phyloP scores from a whole-genome alignment of 2,888 invertebrate genomes.

The Slavum lentiscoides region DNA sequence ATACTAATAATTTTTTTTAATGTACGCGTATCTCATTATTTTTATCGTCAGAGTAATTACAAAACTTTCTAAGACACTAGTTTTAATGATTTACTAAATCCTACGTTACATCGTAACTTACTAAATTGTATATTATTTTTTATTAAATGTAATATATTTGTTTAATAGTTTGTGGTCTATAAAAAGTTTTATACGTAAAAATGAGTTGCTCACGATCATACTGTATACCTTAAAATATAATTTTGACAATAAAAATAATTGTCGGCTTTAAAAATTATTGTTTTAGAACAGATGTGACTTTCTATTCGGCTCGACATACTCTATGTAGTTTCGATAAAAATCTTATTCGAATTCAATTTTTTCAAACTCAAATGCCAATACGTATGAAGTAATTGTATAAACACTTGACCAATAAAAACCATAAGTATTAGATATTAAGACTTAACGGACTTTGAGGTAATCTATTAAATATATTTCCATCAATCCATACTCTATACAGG shows the following conservation, averaged over 20 bases:
- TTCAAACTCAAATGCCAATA: not conserved
- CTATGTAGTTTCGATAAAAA: not conserved
- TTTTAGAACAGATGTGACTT: slow-evolving; percentile 1
- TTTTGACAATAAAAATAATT: not conserved
- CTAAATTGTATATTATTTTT: no score
- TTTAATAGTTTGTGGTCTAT: no score
- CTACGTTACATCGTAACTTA: no score
- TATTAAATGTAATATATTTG: no score
- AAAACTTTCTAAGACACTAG: no score
- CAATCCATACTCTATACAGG: no score
- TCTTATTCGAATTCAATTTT: not conserved
- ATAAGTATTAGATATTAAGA: not conserved
- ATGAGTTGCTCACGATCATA: not conserved
- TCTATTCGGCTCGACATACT: not conserved
- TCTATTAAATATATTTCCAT: no score
- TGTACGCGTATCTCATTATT: no score
- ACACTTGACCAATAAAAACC: not conserved
- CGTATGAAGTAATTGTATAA: not conserved
- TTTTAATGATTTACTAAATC: no score
- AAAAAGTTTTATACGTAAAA: not conserved
- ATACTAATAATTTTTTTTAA: no score
- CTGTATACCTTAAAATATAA: not conserved
- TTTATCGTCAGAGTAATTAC: no score
- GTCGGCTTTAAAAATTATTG: not conserved
- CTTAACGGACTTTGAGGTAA: not conserved